Base-by-base conservation (phyloP, 2,113 vertebrate species). In the Microcebus tavaratra region DNA sequence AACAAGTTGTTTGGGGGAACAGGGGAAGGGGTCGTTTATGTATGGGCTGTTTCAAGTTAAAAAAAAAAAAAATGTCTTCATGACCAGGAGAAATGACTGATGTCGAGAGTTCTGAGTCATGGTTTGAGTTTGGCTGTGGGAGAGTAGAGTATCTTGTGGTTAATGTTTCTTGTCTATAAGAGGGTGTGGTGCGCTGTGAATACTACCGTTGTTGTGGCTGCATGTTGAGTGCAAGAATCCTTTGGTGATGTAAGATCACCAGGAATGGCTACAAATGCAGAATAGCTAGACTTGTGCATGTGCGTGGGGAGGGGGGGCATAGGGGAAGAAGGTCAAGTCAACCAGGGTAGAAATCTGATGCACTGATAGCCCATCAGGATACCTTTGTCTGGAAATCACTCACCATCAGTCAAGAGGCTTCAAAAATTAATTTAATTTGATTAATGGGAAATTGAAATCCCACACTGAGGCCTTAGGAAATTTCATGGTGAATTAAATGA, bases 381-480 rank as follows among this genome's bases (percentile, higher is more conserved):
- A 18, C 36, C 21, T 79, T 95, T 76, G 12, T 85, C n/a, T 83
- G 39, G 39, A 31, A 75, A 39, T 73, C 57, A 87, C 50, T 65
- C 75, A 21, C 20, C 23, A 65, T 55, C 65, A 94, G 89, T 88
- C 88, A 87, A 87, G 53, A 93, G 10, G 73, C 83, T 93, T 94
- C 53, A 59, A 75, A 96, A 96, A 63, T 88, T 85, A 96, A 94
- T 84, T 90, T 87, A 67, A 90, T 89, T 91, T 92, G 88, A 91
- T 94, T 91, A 94, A 72, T 67, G 12, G 2, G 68, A 96, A 82
- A 73, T 50, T 67, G 68, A 92, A 97, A 97, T 96, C 89, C 89
- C 45, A 96, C 25, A 97, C 53, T 50, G 55, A 95, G 42, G 63
- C 95, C 50, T 85, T 93, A 92, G 83, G 89, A 97, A 91, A 97